phyloP scores from a whole-genome alignment of 2,113 vertebrate species.

The Rhinoptilus africanus region DNA sequence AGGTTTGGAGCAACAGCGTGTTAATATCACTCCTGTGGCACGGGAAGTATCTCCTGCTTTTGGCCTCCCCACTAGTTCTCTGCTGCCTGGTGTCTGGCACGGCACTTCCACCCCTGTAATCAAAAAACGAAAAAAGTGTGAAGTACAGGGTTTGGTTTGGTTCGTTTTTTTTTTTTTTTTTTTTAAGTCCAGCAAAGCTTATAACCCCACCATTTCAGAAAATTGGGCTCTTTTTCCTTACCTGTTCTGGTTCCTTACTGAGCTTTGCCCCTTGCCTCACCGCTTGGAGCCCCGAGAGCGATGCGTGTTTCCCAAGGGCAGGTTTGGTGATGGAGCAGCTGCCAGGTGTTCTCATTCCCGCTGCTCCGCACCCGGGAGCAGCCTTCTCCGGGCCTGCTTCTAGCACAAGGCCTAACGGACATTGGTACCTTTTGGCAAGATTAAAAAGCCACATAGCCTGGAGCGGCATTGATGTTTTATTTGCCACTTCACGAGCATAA shows the following conservation, averaged over 20 bases:
- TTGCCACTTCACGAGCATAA: accelerated
- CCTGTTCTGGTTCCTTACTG: background rate
- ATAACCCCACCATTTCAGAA: background rate
- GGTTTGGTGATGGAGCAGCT: accelerated
- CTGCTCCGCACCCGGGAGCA: background rate
- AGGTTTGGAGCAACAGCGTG: background rate
- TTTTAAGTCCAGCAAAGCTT: background rate
- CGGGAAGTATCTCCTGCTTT: background rate
- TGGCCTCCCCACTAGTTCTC: accelerated
- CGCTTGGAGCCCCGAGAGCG: accelerated
- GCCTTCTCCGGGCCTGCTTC: background rate
- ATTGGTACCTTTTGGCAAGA: accelerated
- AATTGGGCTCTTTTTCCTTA: accelerated
- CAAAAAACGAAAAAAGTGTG: background rate
- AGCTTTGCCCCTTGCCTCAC: accelerated
- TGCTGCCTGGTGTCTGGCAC: background rate
- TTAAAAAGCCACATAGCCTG: background rate
- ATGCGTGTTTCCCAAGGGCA: accelerated
- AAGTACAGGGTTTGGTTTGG: background rate
- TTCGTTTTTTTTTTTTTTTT: too few relatives aligned
- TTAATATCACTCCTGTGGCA: background rate
- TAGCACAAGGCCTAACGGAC: background rate
- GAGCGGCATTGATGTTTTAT: background rate
- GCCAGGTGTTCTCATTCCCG: accelerated
- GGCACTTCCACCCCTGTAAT: background rate